A percentile compares a stretch with the other conserved stretches of the same genome.
These are phyloP conservation scores for Temnopleurus reevesii DNA, from an alignment of 53 echinoderm and acorn worm genomes.

Conservation along the genomic window DNA sequence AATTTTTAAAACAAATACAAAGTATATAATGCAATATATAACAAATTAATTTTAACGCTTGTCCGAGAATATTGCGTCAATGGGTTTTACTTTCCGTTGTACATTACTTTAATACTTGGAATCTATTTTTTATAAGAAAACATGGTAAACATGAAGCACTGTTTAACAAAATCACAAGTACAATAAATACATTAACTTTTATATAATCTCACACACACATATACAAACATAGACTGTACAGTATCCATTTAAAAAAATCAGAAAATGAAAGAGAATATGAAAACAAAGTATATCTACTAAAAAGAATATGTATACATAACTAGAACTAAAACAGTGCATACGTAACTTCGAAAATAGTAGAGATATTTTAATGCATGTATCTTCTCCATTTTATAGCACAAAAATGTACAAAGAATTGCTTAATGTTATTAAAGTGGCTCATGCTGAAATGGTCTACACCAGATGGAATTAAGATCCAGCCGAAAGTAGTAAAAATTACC, in stretches of 20 bases:
- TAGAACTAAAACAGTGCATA: background rate
- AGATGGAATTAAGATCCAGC: too few species aligned
- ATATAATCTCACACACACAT: constrained; percentile 33
- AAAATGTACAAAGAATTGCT: too few species aligned
- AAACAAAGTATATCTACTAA: background rate
- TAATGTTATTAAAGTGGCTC: too few species aligned
- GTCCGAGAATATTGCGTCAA: background rate
- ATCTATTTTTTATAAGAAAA: too few species aligned
- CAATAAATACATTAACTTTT: constrained; percentile 23
- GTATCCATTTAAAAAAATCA: background rate
- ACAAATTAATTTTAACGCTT: background rate
- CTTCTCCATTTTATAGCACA: too few species aligned
- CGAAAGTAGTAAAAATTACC: too few species aligned
- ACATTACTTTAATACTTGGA: too few species aligned
- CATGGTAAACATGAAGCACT: background rate
- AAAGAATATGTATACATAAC: background rate
- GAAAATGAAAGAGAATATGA: background rate
- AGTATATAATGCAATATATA: background rate
- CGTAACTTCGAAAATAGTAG: background rate
- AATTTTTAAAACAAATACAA: background rate
- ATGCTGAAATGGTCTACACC: too few species aligned
- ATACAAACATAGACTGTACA: background rate
- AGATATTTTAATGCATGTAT: background rate
- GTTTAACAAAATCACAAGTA: constrained; percentile 12
- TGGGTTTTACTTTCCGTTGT: background rate